Percentiles rank a stretch among this genome's conserved stretches.
These are phyloP conservation scores for Zoanthus gigantus DNA, from an alignment of 92 coral and sea anemone genomes.

Conservation along the genomic window DNA sequence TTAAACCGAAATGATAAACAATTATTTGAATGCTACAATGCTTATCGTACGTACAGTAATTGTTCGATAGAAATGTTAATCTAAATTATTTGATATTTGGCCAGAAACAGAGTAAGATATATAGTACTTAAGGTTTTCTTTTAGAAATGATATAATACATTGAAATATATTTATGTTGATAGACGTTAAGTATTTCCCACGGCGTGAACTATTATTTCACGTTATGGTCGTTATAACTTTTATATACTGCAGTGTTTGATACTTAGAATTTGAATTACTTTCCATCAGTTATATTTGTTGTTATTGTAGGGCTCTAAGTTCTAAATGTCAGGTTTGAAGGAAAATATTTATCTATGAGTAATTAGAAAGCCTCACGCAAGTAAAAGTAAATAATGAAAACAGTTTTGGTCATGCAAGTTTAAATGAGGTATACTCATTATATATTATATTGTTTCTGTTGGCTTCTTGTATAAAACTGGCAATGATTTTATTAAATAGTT, in stretches of 20 bases:
- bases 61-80: background rate
- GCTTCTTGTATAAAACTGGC: background rate
- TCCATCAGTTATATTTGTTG: background rate
- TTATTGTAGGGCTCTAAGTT: background rate
- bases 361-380: background rate
- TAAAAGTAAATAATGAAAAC: background rate
- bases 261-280: background rate
- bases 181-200: background rate
- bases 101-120: background rate
- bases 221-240: background rate
- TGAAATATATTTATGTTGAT: slow-evolving; percentile 11
- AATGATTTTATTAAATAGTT: background rate
- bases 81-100: background rate
- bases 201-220: background rate
- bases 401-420: background rate
- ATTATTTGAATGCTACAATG: background rate
- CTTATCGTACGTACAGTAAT: background rate
- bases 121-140: background rate
- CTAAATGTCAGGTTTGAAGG: background rate
- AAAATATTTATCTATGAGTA: slow-evolving; percentile 15
- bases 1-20: background rate
- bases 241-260: background rate
- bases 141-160: background rate
- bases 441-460: background rate
- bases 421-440: background rate